These are phyloP conservation scores for Ondatra zibethicus DNA, from an alignment of 2,113 vertebrate species.

Conservation along the genomic window DNA sequence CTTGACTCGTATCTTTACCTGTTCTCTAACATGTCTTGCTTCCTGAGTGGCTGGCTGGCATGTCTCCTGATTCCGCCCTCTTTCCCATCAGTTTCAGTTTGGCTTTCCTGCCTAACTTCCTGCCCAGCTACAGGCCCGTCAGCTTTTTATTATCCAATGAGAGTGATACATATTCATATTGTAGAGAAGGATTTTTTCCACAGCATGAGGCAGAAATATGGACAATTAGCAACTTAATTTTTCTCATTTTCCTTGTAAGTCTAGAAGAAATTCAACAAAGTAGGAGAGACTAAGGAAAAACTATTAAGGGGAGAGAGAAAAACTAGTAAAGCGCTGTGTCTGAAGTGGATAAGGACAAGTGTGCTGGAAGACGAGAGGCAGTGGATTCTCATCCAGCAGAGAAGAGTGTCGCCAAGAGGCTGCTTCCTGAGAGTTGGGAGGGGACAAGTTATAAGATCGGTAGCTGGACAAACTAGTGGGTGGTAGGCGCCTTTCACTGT, in stretches of 20 bases:
- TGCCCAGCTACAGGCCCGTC: too few relatives aligned
- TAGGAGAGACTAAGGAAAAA: not conserved
- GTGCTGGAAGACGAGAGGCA: not conserved
- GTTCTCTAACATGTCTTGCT: too few relatives aligned
- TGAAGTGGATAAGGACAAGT: not conserved
- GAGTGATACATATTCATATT: too few relatives aligned
- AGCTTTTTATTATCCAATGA: too few relatives aligned
- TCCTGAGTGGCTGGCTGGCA: too few relatives aligned
- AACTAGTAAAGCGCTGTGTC: not conserved
- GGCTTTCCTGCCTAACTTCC: too few relatives aligned
- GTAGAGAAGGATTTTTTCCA: too few relatives aligned
- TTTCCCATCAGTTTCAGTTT: too few relatives aligned
- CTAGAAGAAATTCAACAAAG: not conserved
- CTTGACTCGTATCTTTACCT: too few relatives aligned
- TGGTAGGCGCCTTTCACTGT: not conserved
- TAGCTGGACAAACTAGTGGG: not conserved
- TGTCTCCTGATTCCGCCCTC: too few relatives aligned
- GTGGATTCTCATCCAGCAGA: not conserved
- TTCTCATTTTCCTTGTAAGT: conserved; percentile 17
- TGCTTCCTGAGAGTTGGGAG: not conserved
- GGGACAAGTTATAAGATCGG: not conserved
- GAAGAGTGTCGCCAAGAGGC: too few relatives aligned
- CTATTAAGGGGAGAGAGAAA: not conserved
- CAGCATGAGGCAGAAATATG: not conserved
- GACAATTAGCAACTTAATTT: not conserved